Base-by-base conservation (phyloP, 2,113 vertebrate species). In the Lepus timidus region DNA sequence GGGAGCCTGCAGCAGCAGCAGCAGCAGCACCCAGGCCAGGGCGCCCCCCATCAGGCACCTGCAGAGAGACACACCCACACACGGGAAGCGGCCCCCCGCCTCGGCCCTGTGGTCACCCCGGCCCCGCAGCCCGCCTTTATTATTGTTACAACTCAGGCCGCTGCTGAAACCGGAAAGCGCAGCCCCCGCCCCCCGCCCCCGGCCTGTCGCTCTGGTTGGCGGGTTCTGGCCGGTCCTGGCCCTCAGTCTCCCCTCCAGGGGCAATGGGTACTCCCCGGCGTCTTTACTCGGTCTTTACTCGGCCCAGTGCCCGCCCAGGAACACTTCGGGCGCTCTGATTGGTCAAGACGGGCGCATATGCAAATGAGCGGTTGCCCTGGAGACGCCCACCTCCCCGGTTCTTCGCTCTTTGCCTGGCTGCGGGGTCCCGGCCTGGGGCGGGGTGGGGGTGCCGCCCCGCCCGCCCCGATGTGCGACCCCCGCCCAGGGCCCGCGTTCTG, bases 1-100 rank as follows among this genome's bases (percentile, higher is more conserved):
- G 0, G 4, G 11, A 12, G 0, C 0, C 44, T 20, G 76, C 11
- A 33, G 7, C 0, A 1, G 31, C 68, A 64, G 79, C 61, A 19
- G 67, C 83, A 52, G 22, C 67, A 83, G n/a, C n/a, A n/a, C 1
- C 95, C 61, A 1, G 0, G 1, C 84, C 80, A 64, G 5, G 3
- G 0, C 0, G 0, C 44, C 33, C 9, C 5, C 73, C 91, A 97
- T 95, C 85, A 39, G 0, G 85, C 74, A 3, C 75, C 6, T 83
- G 74, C 49, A 39, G 62, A 36, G 85, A 95, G 29, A 95, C 2
- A 20, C 1, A 3, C 8, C 1, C 0, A 19, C 76, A 73, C 58
- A 31, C 55, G 33, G 52, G 33, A 39, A 14, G 44, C 44, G 44
- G 44, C 44, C 44, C 44, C 0, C 0, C 3, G 49, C 36, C 78